Conservation (phyloP, 2,797 vertebrate species). For the Coendou prehensilis region DNA sequence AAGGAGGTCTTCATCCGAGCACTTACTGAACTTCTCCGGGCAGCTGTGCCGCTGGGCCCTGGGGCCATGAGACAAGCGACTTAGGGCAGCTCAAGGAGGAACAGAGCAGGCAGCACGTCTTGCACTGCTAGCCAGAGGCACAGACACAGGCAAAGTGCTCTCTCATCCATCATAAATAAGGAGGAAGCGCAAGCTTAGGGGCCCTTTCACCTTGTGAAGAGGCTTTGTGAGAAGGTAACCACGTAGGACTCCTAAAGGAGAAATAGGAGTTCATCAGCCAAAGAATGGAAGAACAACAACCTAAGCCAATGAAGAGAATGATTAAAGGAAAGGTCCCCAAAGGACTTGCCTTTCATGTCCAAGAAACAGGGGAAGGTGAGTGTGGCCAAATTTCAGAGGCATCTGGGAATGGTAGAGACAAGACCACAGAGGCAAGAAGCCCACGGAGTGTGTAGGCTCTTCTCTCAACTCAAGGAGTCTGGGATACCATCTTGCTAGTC, state of each 20-base stretch:
- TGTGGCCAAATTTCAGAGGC: neutral
- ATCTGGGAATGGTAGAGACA: neutral
- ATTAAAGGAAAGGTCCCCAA: neutral
- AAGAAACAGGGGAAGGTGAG: neutral
- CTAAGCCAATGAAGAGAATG: neutral
- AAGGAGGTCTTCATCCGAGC: neutral
- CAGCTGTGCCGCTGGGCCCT: neutral
- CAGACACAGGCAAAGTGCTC: neutral
- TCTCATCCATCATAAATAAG: neutral
- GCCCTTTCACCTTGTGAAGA: neutral
- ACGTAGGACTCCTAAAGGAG: neutral
- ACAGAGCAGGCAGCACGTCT: fast-evolving
- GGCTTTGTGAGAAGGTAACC: neutral
- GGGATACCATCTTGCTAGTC: neutral
- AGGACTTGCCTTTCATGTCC: neutral
- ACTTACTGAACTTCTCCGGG: neutral
- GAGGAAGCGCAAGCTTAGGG: neutral
- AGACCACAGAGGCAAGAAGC: neutral
- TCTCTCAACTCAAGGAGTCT: neutral
- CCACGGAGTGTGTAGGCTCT: neutral
- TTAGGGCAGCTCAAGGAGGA: neutral
- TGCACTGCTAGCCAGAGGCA: neutral
- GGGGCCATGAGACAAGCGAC: neutral
- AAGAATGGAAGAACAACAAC: neutral
- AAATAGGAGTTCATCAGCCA: neutral